These are phyloP conservation scores for Sebastes flavidus DNA, from an alignment of 2,797 vertebrate genomes.

Conservation along the genomic window DNA sequence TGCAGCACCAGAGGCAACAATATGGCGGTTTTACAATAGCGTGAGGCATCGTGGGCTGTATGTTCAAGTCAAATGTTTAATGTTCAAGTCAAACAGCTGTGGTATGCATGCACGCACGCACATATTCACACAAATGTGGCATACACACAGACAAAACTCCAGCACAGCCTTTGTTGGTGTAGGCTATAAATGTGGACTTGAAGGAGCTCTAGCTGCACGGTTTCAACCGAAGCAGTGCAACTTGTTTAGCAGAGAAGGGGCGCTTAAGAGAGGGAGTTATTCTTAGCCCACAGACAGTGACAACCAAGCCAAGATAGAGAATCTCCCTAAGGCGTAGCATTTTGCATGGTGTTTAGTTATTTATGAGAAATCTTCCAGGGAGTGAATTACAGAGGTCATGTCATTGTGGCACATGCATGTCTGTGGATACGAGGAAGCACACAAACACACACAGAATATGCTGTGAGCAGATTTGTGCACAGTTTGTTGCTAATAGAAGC, in stretches of 20 bases:
- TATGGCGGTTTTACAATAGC: conserved; percentile 61
- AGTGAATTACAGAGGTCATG: conserved; percentile 73
- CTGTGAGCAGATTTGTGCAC: background rate
- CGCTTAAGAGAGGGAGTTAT: conserved; percentile 55
- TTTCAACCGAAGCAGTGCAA: conserved; percentile 39
- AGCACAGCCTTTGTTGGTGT: background rate
- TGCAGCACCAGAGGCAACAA: conserved; percentile 78
- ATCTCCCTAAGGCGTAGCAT: conserved; percentile 59
- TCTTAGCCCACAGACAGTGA: conserved; percentile 61
- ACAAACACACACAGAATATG: background rate
- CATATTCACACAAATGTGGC: conserved; percentile 8
- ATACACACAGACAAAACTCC: background rate
- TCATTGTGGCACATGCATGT: conserved; percentile 62
- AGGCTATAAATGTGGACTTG: background rate
- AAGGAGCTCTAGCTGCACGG: conserved; percentile 10
- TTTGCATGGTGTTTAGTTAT: conserved; percentile 77
- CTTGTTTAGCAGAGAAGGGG: conserved; percentile 42
- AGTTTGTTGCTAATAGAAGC: background rate
- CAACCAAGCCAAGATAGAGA: conserved; percentile 45
- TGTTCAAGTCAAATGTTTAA: conserved; percentile 21
- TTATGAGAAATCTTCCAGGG: conserved; percentile 72
- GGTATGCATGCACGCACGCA: conserved; percentile 8
- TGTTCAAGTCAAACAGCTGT: conserved; percentile 27
- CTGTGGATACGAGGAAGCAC: conserved; percentile 22
- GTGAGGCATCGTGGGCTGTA: conserved; percentile 27